Evolutionary conservation across 1,140 invertebrate genomes (phyloP).

Genomic region (Sitophilus oryzae): DNA sequence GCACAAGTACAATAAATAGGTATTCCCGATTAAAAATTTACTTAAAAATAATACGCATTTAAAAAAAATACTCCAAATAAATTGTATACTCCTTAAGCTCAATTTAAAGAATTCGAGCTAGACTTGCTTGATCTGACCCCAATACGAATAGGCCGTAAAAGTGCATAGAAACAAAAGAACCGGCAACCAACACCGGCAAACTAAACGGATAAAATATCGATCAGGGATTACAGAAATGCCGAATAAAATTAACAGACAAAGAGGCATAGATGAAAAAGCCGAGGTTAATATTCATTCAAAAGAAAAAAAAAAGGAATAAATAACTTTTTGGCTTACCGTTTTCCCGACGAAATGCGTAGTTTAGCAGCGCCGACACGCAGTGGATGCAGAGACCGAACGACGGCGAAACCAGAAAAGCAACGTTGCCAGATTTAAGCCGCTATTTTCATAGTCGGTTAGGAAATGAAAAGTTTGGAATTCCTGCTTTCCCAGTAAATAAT

Average conservation of each 20-base stretch:
- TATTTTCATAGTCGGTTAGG: too few relatives aligned
- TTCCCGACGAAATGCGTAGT: constrained; percentile 32
- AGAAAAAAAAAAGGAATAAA: too few relatives aligned
- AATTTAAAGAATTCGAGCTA: too few relatives aligned
- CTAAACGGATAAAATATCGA: not conserved
- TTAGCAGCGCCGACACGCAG: constrained; percentile 29
- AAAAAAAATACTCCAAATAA: too few relatives aligned
- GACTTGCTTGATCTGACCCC: not conserved
- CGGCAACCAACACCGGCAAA: constrained; percentile 2
- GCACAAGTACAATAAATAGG: too few relatives aligned
- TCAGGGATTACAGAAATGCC: not conserved
- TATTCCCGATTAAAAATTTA: too few relatives aligned
- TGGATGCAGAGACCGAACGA: constrained; percentile 26
- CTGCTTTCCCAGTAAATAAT: too few relatives aligned
- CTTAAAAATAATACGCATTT: too few relatives aligned
- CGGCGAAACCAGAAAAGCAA: constrained; percentile 15
- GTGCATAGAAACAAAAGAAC: constrained; percentile 19
- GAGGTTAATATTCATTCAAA: too few relatives aligned
- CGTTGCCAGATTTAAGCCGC: constrained; percentile 11
- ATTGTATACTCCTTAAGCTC: too few relatives aligned
- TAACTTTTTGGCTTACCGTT: constrained; percentile 30
- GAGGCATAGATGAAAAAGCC: too few relatives aligned
- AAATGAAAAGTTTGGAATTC: too few relatives aligned
- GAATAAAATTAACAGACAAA: constrained; percentile 15
- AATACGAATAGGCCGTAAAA: not conserved